These are phyloP conservation scores for Lasioglossum vierecki DNA, from an alignment of 2,888 invertebrate genomes.

Conservation along the genomic window DNA sequence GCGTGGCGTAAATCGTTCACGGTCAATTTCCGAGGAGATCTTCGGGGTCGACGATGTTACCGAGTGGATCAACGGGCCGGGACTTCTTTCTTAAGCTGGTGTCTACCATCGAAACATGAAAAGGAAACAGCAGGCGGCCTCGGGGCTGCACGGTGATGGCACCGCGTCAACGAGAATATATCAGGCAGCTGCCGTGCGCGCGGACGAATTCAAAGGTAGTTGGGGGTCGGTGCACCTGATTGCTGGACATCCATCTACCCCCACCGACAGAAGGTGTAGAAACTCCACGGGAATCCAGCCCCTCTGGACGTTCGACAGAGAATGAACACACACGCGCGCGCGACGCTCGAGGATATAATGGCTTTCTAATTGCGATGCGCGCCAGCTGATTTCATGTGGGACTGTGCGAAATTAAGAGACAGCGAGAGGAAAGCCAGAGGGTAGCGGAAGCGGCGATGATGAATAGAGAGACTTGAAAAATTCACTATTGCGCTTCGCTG, in stretches of 20 bases:
- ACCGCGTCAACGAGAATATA: constrained; percentile 64
- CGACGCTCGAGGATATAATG: constrained; percentile 71
- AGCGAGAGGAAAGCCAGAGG: constrained; percentile 11
- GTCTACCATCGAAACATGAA: constrained; percentile 57
- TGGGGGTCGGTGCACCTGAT: constrained; percentile 73
- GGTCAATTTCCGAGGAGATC: constrained; percentile 57
- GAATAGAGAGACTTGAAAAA: constrained; percentile 5
- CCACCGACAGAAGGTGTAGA: constrained; percentile 62
- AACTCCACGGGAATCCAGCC: constrained; percentile 57
- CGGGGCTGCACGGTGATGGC: constrained; percentile 55
- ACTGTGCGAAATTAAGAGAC: constrained; percentile 18
- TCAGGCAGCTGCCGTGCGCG: constrained; percentile 64
- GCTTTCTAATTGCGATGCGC: constrained; percentile 76
- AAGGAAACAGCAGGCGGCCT: constrained; percentile 66
- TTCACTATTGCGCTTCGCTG: not conserved
- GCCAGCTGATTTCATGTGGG: constrained; percentile 39
- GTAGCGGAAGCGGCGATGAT: not conserved
- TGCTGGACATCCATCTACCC: constrained; percentile 73
- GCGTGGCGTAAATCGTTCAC: constrained; percentile 59
- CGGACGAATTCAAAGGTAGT: constrained; percentile 63
- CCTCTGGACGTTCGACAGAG: constrained; percentile 51
- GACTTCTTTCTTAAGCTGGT: constrained; percentile 27
- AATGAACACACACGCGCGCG: constrained; percentile 42
- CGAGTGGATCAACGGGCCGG: constrained; percentile 27
- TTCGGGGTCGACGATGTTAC: not conserved